These are phyloP conservation scores for Steatornis caripensis DNA, from an alignment of 2,113 vertebrate genomes.

Conservation along the genomic window DNA sequence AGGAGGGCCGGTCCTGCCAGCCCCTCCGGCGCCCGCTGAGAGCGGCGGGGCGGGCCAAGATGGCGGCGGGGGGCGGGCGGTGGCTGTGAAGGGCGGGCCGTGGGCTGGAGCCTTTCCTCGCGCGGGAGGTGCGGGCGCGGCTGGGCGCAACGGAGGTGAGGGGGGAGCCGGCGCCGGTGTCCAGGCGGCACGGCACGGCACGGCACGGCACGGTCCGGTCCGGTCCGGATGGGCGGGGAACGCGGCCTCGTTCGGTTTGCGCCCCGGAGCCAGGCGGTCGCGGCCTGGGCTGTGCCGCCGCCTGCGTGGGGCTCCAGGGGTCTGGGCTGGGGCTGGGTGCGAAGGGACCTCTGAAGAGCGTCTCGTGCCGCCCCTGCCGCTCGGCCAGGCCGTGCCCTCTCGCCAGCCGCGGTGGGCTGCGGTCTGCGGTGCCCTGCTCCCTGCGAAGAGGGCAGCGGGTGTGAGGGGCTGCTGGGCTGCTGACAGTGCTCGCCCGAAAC, in stretches of 20 bases:
- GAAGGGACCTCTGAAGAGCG: accelerated
- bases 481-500: accelerated
- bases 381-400: too few relatives aligned
- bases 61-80: background rate
- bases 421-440: too few relatives aligned
- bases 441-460: background rate
- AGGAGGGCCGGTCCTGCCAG: too few relatives aligned
- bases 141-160: conserved; percentile 81
- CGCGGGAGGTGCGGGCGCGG: conserved; percentile 75
- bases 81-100: conserved; percentile 87
- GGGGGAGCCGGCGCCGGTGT: background rate
- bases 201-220: too few relatives aligned
- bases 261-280: background rate
- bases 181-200: too few relatives aligned
- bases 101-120: conserved; percentile 83
- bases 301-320: background rate
- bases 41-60: background rate
- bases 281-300: background rate
- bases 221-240: background rate
- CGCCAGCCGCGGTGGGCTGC: accelerated
- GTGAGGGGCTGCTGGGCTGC: background rate
- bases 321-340: background rate
- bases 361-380: background rate
- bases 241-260: background rate
- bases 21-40: too few relatives aligned